These are phyloP conservation scores for Phocoena phocoena DNA, from an alignment of 2,113 vertebrate genomes.

Conservation along the genomic window DNA sequence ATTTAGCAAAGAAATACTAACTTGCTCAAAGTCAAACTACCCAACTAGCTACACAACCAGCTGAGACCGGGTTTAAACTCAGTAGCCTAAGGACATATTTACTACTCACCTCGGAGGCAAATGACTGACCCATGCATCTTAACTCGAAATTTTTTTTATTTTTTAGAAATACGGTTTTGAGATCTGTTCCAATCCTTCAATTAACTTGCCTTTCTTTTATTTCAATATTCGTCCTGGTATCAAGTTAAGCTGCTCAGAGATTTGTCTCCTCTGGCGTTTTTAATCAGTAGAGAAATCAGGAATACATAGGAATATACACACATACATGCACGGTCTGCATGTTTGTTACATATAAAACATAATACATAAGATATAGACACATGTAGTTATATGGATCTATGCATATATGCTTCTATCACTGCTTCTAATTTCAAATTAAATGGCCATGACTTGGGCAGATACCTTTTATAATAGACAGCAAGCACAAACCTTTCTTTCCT, in stretches of 20 bases:
- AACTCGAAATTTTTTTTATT: not conserved
- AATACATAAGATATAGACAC: not conserved
- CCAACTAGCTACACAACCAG: not conserved
- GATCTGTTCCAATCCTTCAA: not conserved
- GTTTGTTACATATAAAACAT: not conserved
- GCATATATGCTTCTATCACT: not conserved
- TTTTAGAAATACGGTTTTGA: not conserved
- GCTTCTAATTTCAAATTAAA: not conserved
- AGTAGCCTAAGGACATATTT: not conserved
- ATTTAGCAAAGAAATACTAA: not conserved
- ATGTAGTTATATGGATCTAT: not conserved
- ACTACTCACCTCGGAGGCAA: not conserved
- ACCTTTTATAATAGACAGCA: not conserved
- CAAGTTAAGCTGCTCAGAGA: not conserved
- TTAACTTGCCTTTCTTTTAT: not conserved
- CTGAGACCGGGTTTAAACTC: not conserved
- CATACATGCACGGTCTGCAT: not conserved
- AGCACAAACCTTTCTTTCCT: not conserved
- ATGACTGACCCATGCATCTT: not conserved
- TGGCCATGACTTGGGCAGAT: not conserved
- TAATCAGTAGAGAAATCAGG: not conserved
- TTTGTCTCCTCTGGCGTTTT: not conserved
- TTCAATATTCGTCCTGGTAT: not conserved
- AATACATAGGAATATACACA: not conserved
- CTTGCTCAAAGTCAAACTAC: not conserved